These are phyloP conservation scores for Xyrauchen texanus DNA, from an alignment of 2,113 vertebrate genomes.

Conservation along the genomic window DNA sequence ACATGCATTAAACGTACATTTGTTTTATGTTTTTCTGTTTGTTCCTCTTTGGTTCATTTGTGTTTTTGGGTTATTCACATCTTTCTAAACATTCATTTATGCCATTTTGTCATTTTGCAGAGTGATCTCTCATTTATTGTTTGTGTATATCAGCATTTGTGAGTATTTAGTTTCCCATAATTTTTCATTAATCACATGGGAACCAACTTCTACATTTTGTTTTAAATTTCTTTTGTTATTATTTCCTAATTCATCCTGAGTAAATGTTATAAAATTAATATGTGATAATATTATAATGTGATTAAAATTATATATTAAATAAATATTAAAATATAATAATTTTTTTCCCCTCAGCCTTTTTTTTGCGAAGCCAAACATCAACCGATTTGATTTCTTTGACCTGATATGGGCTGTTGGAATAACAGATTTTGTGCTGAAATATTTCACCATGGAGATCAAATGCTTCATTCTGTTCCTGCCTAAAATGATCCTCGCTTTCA, in stretches of 20 bases:
- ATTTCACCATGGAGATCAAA: slow-evolving; percentile 89
- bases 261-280: not conserved
- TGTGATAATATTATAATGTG: not conserved
- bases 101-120: slow-evolving; percentile 21
- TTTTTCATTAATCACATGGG: slow-evolving; percentile 41
- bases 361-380: slow-evolving; percentile 90
- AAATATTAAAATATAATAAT: not conserved
- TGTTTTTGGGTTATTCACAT: not conserved
- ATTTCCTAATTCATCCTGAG: not conserved
- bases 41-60: not conserved
- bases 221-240: not conserved
- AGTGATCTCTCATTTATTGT: slow-evolving; percentile 69
- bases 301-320: not conserved
- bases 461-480: slow-evolving; percentile 90
- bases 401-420: slow-evolving; percentile 96
- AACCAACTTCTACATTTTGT: slow-evolving; percentile 12
- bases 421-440: slow-evolving; percentile 94
- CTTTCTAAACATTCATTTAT: slow-evolving; percentile 3
- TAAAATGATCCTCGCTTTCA: slow-evolving; percentile 91
- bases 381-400: slow-evolving; percentile 91
- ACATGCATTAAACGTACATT: not conserved
- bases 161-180: slow-evolving; percentile 75
- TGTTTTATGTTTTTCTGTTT: slow-evolving; percentile 1
- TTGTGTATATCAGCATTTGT: slow-evolving; percentile 77
- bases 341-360: slow-evolving; percentile 78